Conservation (phyloP, 2,888 invertebrate genomes). For the Stenchaetothrips biformis region DNA sequence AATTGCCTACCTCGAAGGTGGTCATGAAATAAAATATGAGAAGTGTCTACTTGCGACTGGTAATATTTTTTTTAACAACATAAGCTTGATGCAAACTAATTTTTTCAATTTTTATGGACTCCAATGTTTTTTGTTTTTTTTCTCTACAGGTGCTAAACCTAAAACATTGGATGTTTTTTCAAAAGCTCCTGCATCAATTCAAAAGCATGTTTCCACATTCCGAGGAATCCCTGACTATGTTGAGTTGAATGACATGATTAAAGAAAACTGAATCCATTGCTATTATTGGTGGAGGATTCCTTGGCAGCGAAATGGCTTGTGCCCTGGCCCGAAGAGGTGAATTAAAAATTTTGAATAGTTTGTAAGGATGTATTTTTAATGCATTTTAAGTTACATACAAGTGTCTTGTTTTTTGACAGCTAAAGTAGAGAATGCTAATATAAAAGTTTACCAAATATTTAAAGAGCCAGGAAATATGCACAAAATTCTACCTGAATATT, state of each 20-base stretch:
- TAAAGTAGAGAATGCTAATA: conserved; percentile 41
- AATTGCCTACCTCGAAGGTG: conserved; percentile 64
- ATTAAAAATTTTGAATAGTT: too few species aligned
- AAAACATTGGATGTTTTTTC: conserved; percentile 64
- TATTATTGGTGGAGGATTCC: conserved; percentile 87
- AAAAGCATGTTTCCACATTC: conserved; percentile 55
- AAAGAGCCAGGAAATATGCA: conserved; percentile 82
- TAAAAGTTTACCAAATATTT: conserved; percentile 71
- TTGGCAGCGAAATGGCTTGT: conserved; percentile 89
- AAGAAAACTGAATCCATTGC: conserved; percentile 61
- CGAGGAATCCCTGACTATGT: conserved; percentile 69
- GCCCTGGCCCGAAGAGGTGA: conserved; percentile 67
- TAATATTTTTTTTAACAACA: conserved; percentile 40
- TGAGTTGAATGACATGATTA: conserved; percentile 55
- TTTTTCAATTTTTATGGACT: conserved; percentile 38
- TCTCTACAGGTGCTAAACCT: conserved; percentile 58
- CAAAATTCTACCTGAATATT: conserved; percentile 78
- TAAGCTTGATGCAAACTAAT: conserved; percentile 14
- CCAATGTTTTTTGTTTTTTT: conserved; percentile 32
- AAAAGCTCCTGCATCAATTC: conserved; percentile 57
- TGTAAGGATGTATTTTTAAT: too few species aligned
- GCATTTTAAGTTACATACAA: too few species aligned
- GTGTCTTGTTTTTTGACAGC: conserved; percentile 29
- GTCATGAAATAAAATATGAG: conserved; percentile 67
- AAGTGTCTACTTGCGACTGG: conserved; percentile 89